Evolutionary conservation across 30 jellyfish, hydroid and myxozoan genomes (phyloP).

Genomic region (Calvadosia cruxmelitensis): DNA sequence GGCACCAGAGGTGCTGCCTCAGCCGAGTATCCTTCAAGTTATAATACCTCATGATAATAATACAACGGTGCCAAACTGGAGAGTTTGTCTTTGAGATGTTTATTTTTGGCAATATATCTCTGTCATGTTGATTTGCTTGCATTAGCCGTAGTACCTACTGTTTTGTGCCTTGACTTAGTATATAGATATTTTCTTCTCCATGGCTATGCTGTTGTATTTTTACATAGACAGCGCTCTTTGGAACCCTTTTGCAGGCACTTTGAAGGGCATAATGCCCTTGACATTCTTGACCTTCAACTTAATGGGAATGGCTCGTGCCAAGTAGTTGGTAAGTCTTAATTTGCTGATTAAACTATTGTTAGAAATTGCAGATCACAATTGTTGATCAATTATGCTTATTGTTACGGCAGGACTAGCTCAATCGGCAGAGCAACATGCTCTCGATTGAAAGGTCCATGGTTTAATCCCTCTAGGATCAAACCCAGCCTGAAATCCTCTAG

Average conservation of each 20-base stretch:
- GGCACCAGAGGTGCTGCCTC: constrained; percentile 99
- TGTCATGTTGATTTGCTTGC: not conserved
- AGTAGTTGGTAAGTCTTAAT: constrained; percentile 50
- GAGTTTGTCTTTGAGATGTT: no score
- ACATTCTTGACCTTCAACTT: constrained; percentile 60
- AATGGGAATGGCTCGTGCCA: constrained; percentile 62
- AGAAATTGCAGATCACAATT: not conserved
- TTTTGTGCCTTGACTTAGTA: constrained; percentile 4
- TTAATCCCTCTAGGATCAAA: no score
- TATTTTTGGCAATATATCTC: no score
- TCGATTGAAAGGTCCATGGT: no score
- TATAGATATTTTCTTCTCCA: constrained; percentile 64
- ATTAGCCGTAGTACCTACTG: not conserved
- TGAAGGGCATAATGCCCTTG: constrained; percentile 96
- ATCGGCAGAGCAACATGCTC: no score
- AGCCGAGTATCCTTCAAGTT: constrained; percentile 92
- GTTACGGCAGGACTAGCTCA: no score
- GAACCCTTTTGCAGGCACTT: constrained; percentile 97
- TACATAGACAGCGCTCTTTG: constrained; percentile 92
- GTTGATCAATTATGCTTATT: not conserved
- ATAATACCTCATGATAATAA: no score
- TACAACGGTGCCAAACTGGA: no score
- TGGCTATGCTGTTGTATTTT: constrained; percentile 96
- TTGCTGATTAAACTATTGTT: no score
- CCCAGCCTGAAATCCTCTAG: no score